Percentiles rank a stretch among this genome's conserved stretches.
Evolutionary conservation across 2,113 vertebrate genomes (phyloP).

Genomic region (Laticauda colubrina): DNA sequence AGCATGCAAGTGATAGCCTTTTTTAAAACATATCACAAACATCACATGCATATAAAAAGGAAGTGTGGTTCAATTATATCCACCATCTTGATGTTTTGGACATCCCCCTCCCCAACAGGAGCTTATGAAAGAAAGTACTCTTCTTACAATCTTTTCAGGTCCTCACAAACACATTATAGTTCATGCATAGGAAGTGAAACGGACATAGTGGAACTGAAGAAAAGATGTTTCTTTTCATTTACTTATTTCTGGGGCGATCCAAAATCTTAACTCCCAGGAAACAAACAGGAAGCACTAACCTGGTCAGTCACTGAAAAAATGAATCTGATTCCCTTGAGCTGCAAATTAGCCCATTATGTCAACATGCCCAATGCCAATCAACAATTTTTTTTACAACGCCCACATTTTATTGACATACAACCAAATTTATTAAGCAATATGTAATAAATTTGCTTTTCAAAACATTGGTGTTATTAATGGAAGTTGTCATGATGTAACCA

Average conservation of each 20-base stretch:
- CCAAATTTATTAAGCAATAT: neutral
- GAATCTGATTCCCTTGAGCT: neutral
- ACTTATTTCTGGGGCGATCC: neutral
- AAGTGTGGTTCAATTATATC: neutral
- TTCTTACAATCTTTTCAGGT: neutral
- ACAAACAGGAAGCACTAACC: neutral
- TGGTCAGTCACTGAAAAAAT: neutral
- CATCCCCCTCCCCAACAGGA: neutral
- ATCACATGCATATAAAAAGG: neutral
- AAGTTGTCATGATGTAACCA: neutral
- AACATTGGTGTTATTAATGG: neutral
- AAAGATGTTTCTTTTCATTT: neutral
- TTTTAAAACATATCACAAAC: neutral
- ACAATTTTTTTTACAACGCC: neutral
- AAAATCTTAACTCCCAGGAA: neutral
- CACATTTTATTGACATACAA: neutral
- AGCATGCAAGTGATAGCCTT: neutral
- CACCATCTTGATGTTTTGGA: neutral
- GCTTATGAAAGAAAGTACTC: neutral
- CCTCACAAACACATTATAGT: neutral
- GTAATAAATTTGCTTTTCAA: neutral
- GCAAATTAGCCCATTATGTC: neutral
- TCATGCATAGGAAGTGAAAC: neutral
- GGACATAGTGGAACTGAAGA: neutral
- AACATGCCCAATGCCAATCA: neutral